Percentiles rank a stretch among this genome's conserved stretches.
phyloP scores from a whole-genome alignment of 2,797 vertebrate species.

The Sebastes elongatus region DNA sequence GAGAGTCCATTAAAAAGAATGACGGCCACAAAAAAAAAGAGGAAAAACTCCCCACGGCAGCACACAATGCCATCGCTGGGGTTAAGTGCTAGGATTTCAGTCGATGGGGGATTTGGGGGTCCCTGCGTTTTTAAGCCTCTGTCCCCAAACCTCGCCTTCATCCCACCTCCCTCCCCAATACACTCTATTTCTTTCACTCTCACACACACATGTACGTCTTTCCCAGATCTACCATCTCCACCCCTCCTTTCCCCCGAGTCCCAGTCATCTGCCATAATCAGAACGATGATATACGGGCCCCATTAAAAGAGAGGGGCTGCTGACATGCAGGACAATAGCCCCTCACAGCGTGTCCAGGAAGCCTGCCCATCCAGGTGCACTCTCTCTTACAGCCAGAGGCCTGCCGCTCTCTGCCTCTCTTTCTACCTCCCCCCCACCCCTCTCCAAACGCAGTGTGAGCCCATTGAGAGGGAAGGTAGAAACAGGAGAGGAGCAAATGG shows the following conservation, averaged over 20 bases:
- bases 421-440: conserved; percentile 15
- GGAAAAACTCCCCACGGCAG: conserved; percentile 74
- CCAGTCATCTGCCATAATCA: conserved; percentile 81
- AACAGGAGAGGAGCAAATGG: conserved; percentile 73
- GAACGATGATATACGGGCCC: conserved; percentile 81
- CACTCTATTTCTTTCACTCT: conserved; percentile 37
- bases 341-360: conserved; percentile 87
- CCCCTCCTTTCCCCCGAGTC: conserved; percentile 57
- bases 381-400: conserved; percentile 75
- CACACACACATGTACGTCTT: conserved; percentile 50
- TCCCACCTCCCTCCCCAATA: conserved; percentile 60
- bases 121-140: conserved; percentile 80
- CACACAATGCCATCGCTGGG: conserved; percentile 83
- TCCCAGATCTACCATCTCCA: conserved; percentile 60
- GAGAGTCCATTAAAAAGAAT: conserved; percentile 76
- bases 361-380: conserved; percentile 80
- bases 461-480: conserved; percentile 68
- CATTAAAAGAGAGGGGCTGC: conserved; percentile 81
- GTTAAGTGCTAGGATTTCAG: conserved; percentile 90
- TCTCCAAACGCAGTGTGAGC: conserved; percentile 61
- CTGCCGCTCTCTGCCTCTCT: conserved; percentile 69
- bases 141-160: conserved; percentile 72
- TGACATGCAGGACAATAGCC: conserved; percentile 83
- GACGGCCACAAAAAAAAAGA: conserved; percentile 55
- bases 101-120: conserved; percentile 81